Conservation (phyloP, 2,113 vertebrate genomes). For the Anolis carolinensis region DNA sequence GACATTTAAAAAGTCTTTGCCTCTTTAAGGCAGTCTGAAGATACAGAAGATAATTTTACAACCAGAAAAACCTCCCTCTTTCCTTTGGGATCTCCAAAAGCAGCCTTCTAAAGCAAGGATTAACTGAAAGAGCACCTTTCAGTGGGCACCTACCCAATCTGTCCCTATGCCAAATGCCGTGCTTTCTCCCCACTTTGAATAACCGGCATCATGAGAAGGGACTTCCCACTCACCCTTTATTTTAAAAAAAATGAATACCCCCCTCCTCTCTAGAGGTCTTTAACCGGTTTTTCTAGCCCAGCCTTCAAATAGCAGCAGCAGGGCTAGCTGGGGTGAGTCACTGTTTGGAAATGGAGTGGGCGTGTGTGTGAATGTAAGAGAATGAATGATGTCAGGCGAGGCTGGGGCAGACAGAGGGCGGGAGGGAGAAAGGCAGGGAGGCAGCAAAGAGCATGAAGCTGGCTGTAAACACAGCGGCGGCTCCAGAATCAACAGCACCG, state of each 20-base stretch:
- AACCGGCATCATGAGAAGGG: neutral
- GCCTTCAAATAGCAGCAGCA: slow-evolving; percentile 8
- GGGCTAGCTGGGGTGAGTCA: slow-evolving; percentile 68
- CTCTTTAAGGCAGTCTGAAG: slow-evolving; percentile 13
- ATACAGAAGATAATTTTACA: neutral
- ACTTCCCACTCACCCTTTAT: neutral
- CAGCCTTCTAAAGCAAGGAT: no score
- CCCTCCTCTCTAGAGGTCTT: neutral
- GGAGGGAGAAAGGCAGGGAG: slow-evolving; percentile 19
- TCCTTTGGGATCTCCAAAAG: no score
- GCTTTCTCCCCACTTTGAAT: no score
- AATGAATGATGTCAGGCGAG: slow-evolving; percentile 75
- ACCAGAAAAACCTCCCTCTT: no score
- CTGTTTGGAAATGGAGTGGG: slow-evolving; percentile 69
- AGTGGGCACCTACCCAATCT: no score
- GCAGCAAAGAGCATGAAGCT: slow-evolving; percentile 40
- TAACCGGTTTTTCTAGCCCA: slow-evolving; percentile 63
- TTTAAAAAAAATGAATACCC: no score
- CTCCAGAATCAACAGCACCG: neutral
- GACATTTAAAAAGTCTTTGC: neutral
- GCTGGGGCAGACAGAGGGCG: slow-evolving; percentile 33
- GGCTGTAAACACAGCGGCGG: slow-evolving; percentile 49
- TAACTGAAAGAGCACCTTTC: no score
- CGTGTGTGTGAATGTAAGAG: slow-evolving; percentile 52
- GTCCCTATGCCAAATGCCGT: no score